These are phyloP conservation scores for Abscondita cerata DNA, from an alignment of 2,888 invertebrate species.

Conservation along the genomic window DNA sequence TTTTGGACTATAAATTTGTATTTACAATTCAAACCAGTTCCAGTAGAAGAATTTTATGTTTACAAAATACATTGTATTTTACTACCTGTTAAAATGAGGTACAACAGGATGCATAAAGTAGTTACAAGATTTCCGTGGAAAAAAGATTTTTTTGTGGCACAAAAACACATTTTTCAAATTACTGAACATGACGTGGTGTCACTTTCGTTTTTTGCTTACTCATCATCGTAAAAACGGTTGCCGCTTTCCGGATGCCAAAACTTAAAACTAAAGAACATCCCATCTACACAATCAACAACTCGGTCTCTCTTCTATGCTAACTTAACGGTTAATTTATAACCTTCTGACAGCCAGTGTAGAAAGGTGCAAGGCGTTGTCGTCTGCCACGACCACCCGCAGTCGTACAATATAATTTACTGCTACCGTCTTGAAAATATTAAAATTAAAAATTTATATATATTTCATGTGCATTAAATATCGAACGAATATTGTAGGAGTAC, in stretches of 20 bases:
- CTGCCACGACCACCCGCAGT: slow-evolving; percentile 31
- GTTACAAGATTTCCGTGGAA: too few species aligned
- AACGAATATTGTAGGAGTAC: slow-evolving; percentile 5
- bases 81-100: too few species aligned
- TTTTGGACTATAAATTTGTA: too few species aligned
- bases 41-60: too few species aligned
- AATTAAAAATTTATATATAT: slow-evolving; percentile 15
- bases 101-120: too few species aligned
- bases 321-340: slow-evolving; percentile 33
- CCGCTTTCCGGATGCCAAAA: slow-evolving; percentile 5
- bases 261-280: slow-evolving; percentile 15
- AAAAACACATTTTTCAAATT: too few species aligned
- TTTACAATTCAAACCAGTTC: too few species aligned
- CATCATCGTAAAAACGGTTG: not conserved
- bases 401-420: slow-evolving; percentile 21
- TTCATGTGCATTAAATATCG: slow-evolving; percentile 6
- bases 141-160: too few species aligned
- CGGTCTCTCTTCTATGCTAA: slow-evolving; percentile 20
- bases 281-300: slow-evolving; percentile 28
- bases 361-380: slow-evolving; percentile 29
- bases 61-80: too few species aligned
- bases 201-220: not conserved
- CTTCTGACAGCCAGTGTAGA: slow-evolving; percentile 26
- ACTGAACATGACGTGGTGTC: too few species aligned
- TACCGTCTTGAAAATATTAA: slow-evolving; percentile 21